Evolutionary conservation across 2,113 vertebrate genomes (phyloP), one percentile per base, ranked within the genome.

Genomic region (Mobula birostris): DNA sequence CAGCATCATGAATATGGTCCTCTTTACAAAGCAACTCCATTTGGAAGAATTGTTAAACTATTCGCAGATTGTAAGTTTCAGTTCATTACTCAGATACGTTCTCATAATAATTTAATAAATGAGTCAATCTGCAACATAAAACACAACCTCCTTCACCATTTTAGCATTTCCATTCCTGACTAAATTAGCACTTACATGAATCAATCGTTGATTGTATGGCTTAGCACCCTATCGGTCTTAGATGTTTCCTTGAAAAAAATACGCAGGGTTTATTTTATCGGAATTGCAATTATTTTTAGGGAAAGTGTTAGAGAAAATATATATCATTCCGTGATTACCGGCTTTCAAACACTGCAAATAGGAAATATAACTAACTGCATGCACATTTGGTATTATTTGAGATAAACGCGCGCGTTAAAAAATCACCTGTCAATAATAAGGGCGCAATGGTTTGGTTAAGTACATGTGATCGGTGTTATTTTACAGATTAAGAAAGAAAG

Each of bases 121-220:
- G n/a, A 15, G 24, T 29, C 61, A 66, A 70, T 68, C 68, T 91
- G 6, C 36, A 74, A 48, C 68, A 70, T 17, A 91, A 77, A 91
- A 70, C 66, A 21, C 63, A 48, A 48, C 48, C 40, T 17, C 82
- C 32, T 58, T 58, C 82, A n/a, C n/a, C 61, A 88, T 88, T 63
- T 88, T 63, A 58, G 68, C 88, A n/a, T 91, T 68, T 68, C 32
- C 15, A 70, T 92, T 27, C 88, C n/a, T 93, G 32, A 27, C 90
- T 12, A 48, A 72, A 90, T 61, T 90, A 90, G 58, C 85, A 90
- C 85, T 90, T 90, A 66, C n/a, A 90, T 90, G n/a, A 90, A 32
- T 32, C 61, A 90, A 90, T 90, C 61, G n/a, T 56, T 88, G 83
- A 12, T 88, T 27, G 56, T 48, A 88, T 63, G 27, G 29, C 14